Conservation (phyloP, 2,888 invertebrate species). For the Cylindroiulus punctatus region DNA sequence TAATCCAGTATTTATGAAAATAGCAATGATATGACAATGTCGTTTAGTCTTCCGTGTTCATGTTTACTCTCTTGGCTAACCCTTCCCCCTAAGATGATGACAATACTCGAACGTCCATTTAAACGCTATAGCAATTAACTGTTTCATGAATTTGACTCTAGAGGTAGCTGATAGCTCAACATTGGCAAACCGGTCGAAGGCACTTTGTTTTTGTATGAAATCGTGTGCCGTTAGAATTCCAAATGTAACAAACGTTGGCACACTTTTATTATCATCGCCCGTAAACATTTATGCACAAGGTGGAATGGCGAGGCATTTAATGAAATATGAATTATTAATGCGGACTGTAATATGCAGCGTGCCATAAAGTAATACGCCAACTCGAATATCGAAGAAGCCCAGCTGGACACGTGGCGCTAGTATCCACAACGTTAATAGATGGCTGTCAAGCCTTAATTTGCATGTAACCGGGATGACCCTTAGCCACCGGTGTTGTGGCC, state of each 20-base stretch:
- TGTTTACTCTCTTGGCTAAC: no score
- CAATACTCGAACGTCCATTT: no score
- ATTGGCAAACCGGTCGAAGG: no score
- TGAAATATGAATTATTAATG: conserved; percentile 13
- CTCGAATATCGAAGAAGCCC: background rate
- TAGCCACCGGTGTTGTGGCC: conserved; percentile 36
- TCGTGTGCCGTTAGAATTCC: background rate
- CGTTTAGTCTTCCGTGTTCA: no score
- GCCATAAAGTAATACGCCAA: conserved; percentile 13
- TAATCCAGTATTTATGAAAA: no score
- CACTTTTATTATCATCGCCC: background rate
- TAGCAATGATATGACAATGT: no score
- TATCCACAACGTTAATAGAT: conserved; percentile 1
- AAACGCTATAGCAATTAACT: no score
- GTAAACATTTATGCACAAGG: background rate
- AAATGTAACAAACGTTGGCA: background rate
- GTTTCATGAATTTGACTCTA: no score
- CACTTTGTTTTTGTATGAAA: no score
- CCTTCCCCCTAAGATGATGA: no score
- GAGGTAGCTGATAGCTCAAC: no score
- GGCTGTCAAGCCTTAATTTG: conserved; percentile 12
- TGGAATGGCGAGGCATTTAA: background rate
- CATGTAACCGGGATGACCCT: conserved; percentile 6
- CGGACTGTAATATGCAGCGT: background rate
- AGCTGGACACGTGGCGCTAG: background rate